A percentile compares a stretch with the other conserved stretches of the same genome.
phyloP scores from a whole-genome alignment of 2,797 vertebrate species.

The Pagetopsis macropterus region DNA sequence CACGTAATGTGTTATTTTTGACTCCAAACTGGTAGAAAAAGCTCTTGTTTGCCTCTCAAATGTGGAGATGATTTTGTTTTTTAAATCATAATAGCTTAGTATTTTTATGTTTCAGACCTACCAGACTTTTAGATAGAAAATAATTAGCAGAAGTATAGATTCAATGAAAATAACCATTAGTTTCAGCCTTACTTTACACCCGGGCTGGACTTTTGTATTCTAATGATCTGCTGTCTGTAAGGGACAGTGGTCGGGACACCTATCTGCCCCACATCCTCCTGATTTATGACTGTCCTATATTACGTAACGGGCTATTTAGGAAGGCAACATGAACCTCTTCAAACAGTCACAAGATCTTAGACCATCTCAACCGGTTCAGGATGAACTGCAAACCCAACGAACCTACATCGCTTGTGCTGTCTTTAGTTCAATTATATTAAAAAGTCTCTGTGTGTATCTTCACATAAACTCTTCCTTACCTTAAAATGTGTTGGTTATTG shows the following conservation, averaged over 20 bases:
- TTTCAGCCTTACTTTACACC: neutral
- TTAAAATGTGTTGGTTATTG: conserved; percentile 2
- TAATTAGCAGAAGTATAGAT: too few species aligned
- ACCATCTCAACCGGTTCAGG: conserved; percentile 70
- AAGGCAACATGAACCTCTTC: conserved; percentile 85
- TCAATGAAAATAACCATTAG: too few species aligned
- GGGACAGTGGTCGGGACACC: conserved; percentile 48
- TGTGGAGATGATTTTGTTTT: too few species aligned
- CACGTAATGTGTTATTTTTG: too few species aligned
- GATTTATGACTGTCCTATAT: conserved; percentile 74
- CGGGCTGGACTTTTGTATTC: neutral
- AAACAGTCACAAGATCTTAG: conserved; percentile 84
- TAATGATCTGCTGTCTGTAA: neutral
- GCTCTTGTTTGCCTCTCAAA: too few species aligned
- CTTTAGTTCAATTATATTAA: neutral
- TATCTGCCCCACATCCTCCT: conserved; percentile 53
- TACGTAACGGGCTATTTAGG: conserved; percentile 82
- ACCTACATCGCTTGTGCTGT: neutral
- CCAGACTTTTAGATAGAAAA: too few species aligned
- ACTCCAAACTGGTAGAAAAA: too few species aligned
- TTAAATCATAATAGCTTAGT: too few species aligned
- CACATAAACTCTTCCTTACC: neutral
- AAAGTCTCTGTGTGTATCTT: too few species aligned
- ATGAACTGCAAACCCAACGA: conserved; percentile 54
- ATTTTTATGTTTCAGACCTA: too few species aligned